Conservation (phyloP, 2,888 invertebrate species). For the Mimachlamys varia region DNA sequence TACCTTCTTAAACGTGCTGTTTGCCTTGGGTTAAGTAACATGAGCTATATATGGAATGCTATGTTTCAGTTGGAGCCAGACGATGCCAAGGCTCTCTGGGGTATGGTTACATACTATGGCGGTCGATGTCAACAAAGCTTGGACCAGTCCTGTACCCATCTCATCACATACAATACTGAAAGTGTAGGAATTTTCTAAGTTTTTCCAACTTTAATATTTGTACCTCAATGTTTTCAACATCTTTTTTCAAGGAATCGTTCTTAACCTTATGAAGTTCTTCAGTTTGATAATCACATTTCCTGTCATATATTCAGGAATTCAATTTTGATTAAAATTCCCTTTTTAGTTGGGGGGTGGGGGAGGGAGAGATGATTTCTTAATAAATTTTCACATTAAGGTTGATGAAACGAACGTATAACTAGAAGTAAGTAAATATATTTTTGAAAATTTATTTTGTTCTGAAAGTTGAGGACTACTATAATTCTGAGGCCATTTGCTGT, state of each 20-base stretch:
- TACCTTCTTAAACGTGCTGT: neutral
- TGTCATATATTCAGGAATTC: too few species aligned
- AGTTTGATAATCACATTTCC: neutral
- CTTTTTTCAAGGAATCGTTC: neutral
- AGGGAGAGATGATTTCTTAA: too few species aligned
- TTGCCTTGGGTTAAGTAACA: neutral
- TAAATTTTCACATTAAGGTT: too few species aligned
- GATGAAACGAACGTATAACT: too few species aligned
- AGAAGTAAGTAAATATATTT: too few species aligned
- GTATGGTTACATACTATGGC: conserved; percentile 93
- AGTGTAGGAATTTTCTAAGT: conserved; percentile 82
- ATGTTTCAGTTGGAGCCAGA: conserved; percentile 78
- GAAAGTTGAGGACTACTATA: too few species aligned
- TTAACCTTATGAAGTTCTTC: neutral
- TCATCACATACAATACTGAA: conserved; percentile 89
- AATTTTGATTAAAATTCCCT: too few species aligned
- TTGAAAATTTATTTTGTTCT: too few species aligned
- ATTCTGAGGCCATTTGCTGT: too few species aligned
- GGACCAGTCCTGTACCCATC: conserved; percentile 90
- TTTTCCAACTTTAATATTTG: too few species aligned
- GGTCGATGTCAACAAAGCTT: conserved; percentile 90
- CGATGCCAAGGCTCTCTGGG: conserved; percentile 91
- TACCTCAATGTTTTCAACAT: neutral
- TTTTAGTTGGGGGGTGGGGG: too few species aligned
- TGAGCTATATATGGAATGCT: neutral